phyloP scores from a whole-genome alignment of 2,888 invertebrate species.

The Caenorhabditis auriculariae region DNA sequence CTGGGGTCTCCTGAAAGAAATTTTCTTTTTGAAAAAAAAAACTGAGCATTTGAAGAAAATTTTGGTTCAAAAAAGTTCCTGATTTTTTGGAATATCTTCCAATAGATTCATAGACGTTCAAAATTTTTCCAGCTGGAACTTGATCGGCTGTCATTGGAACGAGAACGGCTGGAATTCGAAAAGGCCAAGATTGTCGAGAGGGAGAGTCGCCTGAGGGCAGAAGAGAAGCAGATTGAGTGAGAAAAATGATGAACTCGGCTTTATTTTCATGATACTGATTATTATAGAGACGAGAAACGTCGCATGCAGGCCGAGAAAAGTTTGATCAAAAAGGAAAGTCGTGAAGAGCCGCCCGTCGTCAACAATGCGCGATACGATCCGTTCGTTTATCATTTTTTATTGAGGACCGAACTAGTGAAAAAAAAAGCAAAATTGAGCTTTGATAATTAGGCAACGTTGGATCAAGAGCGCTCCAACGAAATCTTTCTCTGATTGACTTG shows the following conservation, averaged over 20 bases:
- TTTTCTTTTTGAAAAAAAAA: no score
- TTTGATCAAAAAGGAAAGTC: slow-evolving; percentile 30
- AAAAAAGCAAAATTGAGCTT: no score
- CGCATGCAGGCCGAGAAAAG: slow-evolving; percentile 50
- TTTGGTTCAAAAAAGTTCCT: no score
- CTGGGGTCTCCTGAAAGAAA: no score
- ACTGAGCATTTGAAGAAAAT: no score
- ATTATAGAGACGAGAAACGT: slow-evolving; percentile 47
- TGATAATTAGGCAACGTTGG: no score
- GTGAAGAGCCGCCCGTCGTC: slow-evolving; percentile 4
- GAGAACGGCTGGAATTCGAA: slow-evolving; percentile 61
- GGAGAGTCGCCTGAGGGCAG: slow-evolving; percentile 52
- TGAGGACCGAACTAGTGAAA: no score
- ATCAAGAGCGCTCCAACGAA: no score
- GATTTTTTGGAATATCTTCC: no score
- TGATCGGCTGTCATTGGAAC: slow-evolving; percentile 58
- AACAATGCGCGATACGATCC: slow-evolving; percentile 24
- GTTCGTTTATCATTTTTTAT: no score
- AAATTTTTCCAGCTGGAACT: slow-evolving; percentile 57
- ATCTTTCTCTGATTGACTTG: no score
- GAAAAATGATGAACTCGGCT: slow-evolving; percentile 5
- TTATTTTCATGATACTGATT: not conserved
- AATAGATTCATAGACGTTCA: no score
- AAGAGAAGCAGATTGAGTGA: slow-evolving; percentile 47
- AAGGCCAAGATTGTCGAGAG: slow-evolving; percentile 56